Conservation (phyloP, 1,140 invertebrate genomes). For the Cydia fagiglandana region DNA sequence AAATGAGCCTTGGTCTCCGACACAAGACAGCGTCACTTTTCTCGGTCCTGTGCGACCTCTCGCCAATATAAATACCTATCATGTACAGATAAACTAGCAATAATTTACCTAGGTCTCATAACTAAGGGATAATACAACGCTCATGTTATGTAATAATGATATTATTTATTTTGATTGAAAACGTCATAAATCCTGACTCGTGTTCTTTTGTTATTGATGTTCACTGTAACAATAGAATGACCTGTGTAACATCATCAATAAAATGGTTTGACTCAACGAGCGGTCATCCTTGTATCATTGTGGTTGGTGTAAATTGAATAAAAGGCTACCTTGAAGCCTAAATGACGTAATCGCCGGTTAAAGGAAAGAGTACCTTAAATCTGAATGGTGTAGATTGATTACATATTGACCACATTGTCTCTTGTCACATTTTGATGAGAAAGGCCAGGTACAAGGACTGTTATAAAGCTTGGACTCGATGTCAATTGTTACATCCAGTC, state of each 20-base stretch:
- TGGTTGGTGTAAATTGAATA: conserved; percentile 60
- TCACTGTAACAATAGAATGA: neutral
- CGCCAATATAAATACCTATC: no score
- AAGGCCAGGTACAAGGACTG: conserved; percentile 8
- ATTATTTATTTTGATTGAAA: neutral
- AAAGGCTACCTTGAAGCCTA: conserved; percentile 45
- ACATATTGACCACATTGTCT: neutral
- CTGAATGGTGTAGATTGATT: neutral
- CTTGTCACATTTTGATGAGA: neutral
- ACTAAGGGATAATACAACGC: no score
- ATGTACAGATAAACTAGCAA: no score
- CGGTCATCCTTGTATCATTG: conserved; percentile 52
- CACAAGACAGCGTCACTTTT: no score
- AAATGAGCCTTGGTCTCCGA: no score
- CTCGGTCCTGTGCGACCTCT: no score
- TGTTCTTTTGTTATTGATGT: conserved; percentile 2
- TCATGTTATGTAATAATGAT: no score
- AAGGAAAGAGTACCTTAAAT: conserved; percentile 15
- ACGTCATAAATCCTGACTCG: neutral
- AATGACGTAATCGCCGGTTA: conserved; percentile 42
- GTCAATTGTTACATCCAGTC: conserved; percentile 20
- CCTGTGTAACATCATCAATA: conserved; percentile 24
- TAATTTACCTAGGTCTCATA: no score
- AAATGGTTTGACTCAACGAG: conserved; percentile 33
- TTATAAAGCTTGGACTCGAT: conserved; percentile 11